phyloP scores from a whole-genome alignment of 2,888 invertebrate species.

The Hirtodrosophila confusa region DNA sequence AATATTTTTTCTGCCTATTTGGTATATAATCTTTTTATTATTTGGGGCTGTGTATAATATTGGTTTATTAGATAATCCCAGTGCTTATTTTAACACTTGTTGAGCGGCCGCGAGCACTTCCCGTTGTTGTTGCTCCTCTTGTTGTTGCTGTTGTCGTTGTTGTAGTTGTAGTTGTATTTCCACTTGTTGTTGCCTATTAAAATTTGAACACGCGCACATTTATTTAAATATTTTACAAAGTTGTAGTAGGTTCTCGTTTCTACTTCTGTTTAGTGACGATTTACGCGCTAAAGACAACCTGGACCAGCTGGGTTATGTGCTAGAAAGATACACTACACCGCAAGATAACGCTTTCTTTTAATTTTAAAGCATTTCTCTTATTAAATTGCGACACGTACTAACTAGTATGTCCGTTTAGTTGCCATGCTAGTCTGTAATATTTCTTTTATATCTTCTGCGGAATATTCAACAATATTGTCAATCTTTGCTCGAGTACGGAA shows the following conservation, averaged over 20 bases:
- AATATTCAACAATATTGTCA: slow-evolving; percentile 35
- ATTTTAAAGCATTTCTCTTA: slow-evolving; percentile 6
- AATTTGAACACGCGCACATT: slow-evolving; percentile 58
- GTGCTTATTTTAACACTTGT: slow-evolving; percentile 66
- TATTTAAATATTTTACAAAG: slow-evolving; percentile 47
- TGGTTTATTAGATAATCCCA: slow-evolving; percentile 76
- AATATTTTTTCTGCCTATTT: slow-evolving; percentile 55
- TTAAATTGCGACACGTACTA: slow-evolving; percentile 29
- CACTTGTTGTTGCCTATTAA: slow-evolving; percentile 59
- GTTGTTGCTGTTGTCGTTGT: slow-evolving; percentile 47
- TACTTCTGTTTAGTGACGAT: slow-evolving; percentile 29
- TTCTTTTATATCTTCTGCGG: slow-evolving; percentile 15
- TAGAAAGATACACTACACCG: slow-evolving; percentile 25
- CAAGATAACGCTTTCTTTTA: slow-evolving; percentile 8
- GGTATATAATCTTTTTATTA: slow-evolving; percentile 51
- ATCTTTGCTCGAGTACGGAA: slow-evolving; percentile 6
- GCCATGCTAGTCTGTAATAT: slow-evolving; percentile 31
- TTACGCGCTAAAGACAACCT: slow-evolving; percentile 24
- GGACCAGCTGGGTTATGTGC: too few relatives aligned
- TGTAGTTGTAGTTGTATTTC: slow-evolving; percentile 45
- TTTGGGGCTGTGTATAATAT: slow-evolving; percentile 54
- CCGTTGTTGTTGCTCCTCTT: slow-evolving; percentile 44
- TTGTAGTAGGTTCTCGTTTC: slow-evolving; percentile 29
- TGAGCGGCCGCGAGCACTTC: slow-evolving; percentile 64
- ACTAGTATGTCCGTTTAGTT: slow-evolving; percentile 31